Evolutionary conservation across 2,113 vertebrate genomes (phyloP), one percentile per base, ranked within the genome.

Genomic region (Pagrus major): DNA sequence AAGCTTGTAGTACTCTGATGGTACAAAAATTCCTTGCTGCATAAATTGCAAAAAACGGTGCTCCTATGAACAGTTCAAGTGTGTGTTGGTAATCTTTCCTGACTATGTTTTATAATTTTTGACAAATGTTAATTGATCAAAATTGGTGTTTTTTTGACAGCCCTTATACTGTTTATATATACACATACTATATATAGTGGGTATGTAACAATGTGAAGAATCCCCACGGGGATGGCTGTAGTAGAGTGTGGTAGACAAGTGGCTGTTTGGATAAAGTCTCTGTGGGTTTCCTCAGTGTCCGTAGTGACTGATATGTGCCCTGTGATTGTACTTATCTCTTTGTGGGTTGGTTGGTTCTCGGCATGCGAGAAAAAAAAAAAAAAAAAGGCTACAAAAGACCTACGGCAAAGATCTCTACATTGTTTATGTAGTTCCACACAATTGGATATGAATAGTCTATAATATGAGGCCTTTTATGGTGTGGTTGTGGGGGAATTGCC

Each of bases 371-470:
- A 78, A 76, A 73, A 56, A 76, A 70, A 60, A 51, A 72, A 31
- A n/a, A 41, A 64, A 64, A 58, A 21, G 16, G 70, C 35, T 47
- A 25, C 73, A 88, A 85, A 88, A 85, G 75, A 88, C 85, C 69
- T 81, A 78, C 64, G 65, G 80, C 78, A 69, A 79, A 51, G 65
- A 78, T n/a, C n/a, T n/a, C n/a, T n/a, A n/a, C n/a, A n/a, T 63
- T 90, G 91, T 92, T 93, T 90, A 90, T 91, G 79, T 84, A 85
- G 88, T 93, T 94, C 84, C 81, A 79, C 71, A 5, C 85, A 86
- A 90, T 93, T 93, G 72, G 74, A 81, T 83, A 42, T 92, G 88
- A 93, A 93, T 90, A 86, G 90, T 86, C 78, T 85, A 86, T 92
- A 91, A 91, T 67, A 86, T 84, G 84, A 87, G 80, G 78, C 78